A percentile compares a stretch with the other conserved stretches of the same genome.
Conservation (phyloP, 2,888 invertebrate species). For the Agrypnus murinus region DNA sequence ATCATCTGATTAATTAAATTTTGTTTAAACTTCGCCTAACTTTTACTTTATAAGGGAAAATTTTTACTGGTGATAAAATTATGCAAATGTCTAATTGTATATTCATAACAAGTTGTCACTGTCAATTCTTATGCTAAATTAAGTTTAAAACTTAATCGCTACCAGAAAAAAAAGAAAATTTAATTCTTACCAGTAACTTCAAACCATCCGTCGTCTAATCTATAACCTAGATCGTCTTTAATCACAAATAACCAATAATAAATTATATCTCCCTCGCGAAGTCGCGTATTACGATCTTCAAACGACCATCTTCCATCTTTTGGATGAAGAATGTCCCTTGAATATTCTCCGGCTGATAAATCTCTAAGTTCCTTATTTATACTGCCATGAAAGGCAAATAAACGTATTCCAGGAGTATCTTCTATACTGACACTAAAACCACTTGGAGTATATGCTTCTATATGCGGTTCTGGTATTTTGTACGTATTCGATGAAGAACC, state of each 20-base stretch:
- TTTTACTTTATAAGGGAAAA: not conserved
- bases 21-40: not conserved
- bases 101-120: constrained; percentile 11
- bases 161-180: not conserved
- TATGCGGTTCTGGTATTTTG: constrained; percentile 61
- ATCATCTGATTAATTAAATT: constrained; percentile 4
- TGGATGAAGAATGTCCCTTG: constrained; percentile 61
- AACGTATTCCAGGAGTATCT: constrained; percentile 66
- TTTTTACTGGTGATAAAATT: constrained; percentile 1
- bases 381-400: constrained; percentile 71
- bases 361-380: constrained; percentile 66
- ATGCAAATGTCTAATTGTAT: constrained; percentile 1
- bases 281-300: constrained; percentile 58
- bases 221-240: constrained; percentile 63
- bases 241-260: constrained; percentile 68
- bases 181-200: constrained; percentile 4
- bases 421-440: constrained; percentile 70
- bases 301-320: constrained; percentile 63
- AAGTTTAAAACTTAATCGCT: not conserved
- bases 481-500: not conserved
- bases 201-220: constrained; percentile 7
- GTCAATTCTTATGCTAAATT: constrained; percentile 9
- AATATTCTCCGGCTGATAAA: constrained; percentile 64
- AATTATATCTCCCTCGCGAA: constrained; percentile 65
- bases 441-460: constrained; percentile 65